These are phyloP conservation scores for Cantharis nigra DNA, from an alignment of 2,888 invertebrate genomes.

Conservation along the genomic window DNA sequence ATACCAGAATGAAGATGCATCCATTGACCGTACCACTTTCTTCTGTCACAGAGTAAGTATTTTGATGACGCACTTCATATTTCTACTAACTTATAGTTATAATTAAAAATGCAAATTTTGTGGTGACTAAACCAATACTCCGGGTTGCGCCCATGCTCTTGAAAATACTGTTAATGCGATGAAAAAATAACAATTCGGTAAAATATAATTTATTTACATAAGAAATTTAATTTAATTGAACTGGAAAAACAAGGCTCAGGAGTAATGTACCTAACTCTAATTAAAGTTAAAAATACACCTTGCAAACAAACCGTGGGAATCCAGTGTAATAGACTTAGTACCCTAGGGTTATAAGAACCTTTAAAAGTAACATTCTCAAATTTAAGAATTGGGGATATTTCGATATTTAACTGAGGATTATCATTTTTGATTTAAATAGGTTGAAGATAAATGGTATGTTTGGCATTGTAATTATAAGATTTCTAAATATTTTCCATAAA, in stretches of 20 bases:
- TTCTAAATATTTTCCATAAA: not conserved
- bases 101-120: not conserved
- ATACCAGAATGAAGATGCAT: not conserved
- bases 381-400: not conserved
- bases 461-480: not conserved
- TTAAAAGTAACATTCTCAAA: not conserved
- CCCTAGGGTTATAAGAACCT: not conserved
- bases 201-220: not conserved
- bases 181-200: not conserved
- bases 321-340: not conserved
- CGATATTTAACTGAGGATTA: not conserved
- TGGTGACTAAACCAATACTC: not conserved
- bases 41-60: not conserved
- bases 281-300: not conserved
- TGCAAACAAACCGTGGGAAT: not conserved
- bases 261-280: not conserved
- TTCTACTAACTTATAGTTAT: not conserved
- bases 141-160: not conserved
- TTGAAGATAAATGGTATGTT: not conserved
- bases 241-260: not conserved
- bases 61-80: not conserved
- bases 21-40: not conserved
- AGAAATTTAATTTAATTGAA: not conserved
- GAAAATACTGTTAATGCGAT: not conserved
- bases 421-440: not conserved